These are phyloP conservation scores for Loripinus fragilis DNA, from an alignment of 2,888 invertebrate species.

Conservation along the genomic window DNA sequence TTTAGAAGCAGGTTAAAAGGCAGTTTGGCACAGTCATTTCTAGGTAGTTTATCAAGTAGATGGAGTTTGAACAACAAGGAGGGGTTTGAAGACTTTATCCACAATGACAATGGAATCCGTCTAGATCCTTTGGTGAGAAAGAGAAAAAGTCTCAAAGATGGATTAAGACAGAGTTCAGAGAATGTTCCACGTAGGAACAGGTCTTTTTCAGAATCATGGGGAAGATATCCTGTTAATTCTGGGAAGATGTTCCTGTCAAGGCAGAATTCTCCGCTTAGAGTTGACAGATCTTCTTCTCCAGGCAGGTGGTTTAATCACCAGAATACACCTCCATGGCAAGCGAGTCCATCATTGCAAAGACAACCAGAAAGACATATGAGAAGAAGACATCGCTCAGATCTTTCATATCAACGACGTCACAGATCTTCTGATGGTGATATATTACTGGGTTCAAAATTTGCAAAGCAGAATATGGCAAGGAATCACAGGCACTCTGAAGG, in stretches of 20 bases:
- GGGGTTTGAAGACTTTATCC: slow-evolving; percentile 4
- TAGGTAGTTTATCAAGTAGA: not conserved
- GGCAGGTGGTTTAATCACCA: not conserved
- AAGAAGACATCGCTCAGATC: no score
- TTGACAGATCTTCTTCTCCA: not conserved
- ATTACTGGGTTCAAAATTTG: not conserved
- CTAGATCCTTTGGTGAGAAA: not conserved
- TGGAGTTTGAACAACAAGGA: slow-evolving; percentile 11
- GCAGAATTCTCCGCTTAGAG: not conserved
- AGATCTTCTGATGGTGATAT: slow-evolving; percentile 6
- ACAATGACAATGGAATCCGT: slow-evolving; percentile 1
- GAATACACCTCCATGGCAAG: not conserved
- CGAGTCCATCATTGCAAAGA: not conserved
- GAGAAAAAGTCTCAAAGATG: not conserved
- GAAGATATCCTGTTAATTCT: not conserved
- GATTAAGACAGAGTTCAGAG: not conserved
- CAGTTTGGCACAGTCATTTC: not conserved
- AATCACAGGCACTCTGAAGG: not conserved
- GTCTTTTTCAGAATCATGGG: not conserved
- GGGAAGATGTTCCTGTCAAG: not conserved
- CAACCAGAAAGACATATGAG: no score
- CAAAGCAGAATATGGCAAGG: not conserved
- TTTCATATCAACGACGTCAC: not conserved
- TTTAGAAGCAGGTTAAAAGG: slow-evolving; percentile 2
- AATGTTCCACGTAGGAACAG: not conserved